Conservation (phyloP, 2,797 vertebrate species). For the Acridotheres tristis region DNA sequence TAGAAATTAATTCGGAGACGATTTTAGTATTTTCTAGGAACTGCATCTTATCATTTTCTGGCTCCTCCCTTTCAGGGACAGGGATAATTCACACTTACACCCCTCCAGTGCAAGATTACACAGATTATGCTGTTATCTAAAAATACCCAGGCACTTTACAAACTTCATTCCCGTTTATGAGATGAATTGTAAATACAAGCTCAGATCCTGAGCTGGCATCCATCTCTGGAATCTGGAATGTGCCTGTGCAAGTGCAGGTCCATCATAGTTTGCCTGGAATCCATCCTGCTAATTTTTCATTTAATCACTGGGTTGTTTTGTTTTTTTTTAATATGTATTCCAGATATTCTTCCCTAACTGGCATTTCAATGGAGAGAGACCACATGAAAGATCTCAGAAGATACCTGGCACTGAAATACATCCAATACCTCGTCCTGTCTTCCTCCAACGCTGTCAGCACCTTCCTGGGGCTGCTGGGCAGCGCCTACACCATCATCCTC, state of each 20-base stretch:
- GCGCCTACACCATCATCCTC: constrained; percentile 60
- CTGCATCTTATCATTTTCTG: background rate
- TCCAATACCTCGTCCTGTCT: constrained; percentile 79
- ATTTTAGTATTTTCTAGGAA: background rate
- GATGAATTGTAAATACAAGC: background rate
- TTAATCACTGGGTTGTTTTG: background rate
- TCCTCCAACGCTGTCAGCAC: constrained; percentile 57
- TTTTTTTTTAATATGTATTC: background rate
- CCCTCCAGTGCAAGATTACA: background rate
- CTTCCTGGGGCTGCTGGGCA: constrained; percentile 74
- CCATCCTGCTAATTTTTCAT: background rate
- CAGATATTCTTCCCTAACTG: constrained; percentile 8
- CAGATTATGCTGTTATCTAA: background rate
- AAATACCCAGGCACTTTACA: background rate
- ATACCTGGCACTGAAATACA: constrained; percentile 81
- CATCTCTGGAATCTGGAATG: background rate
- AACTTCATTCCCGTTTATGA: background rate
- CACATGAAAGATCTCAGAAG: constrained; percentile 74
- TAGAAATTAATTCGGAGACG: background rate
- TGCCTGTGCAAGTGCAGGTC: background rate
- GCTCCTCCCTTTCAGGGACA: background rate
- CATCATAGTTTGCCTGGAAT: background rate
- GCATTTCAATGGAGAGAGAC: constrained; percentile 45
- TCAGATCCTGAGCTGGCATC: background rate
- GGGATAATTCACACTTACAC: background rate